Base-by-base conservation (phyloP, 2,797 vertebrate genomes). In the Acridotheres tristis region DNA sequence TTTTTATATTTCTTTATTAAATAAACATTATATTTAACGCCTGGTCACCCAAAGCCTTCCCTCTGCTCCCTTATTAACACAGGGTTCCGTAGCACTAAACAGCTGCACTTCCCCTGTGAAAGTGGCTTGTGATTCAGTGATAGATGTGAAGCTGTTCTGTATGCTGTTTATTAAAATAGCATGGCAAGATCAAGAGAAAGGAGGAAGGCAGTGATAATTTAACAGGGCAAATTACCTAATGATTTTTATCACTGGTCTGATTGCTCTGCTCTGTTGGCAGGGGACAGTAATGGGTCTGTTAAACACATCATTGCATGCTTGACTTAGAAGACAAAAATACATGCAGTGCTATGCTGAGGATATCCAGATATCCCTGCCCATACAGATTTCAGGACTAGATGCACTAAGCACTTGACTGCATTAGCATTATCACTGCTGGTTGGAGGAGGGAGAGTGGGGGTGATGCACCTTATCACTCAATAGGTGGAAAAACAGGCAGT, bases 171-270 rank as follows among this genome's bases (percentile, higher is more conserved):
- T 77, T 87, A 82, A 89, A 96, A 87, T 23, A 74, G 11, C 42
- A 21, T 55, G 63, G 51, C 72, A 78, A 65, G 69, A 86, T 78
- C 43, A 80, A 88, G 80, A 73, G 67, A 63, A 57, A 54, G 29
- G 45, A 74, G 17, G 38, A 82, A 73, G 42, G 45, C 42, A 54
- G 25, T 57, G 54, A 71, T 71, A 79, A 94, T 80, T 94, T 67
- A 81, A 43, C 38, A 72, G 21, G 88, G 59, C 43, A 84, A 81
- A 88, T 88, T 77, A 83, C 16, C 16, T 53, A 50, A 16, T 73
- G 76, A 55, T 85, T 95, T 93, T 79, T 91, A 53, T 86, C 54
- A 48, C 23, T 78, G 90, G 18, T 79, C 65, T 87, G 59, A 79
- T 89, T 72, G 68, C 47, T 65, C 36, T 23, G 11, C 62, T 5